A percentile compares a stretch with the other conserved stretches of the same genome.
These are phyloP conservation scores for Thelaira solivaga DNA, from an alignment of 2,888 invertebrate genomes.

Conservation along the genomic window DNA sequence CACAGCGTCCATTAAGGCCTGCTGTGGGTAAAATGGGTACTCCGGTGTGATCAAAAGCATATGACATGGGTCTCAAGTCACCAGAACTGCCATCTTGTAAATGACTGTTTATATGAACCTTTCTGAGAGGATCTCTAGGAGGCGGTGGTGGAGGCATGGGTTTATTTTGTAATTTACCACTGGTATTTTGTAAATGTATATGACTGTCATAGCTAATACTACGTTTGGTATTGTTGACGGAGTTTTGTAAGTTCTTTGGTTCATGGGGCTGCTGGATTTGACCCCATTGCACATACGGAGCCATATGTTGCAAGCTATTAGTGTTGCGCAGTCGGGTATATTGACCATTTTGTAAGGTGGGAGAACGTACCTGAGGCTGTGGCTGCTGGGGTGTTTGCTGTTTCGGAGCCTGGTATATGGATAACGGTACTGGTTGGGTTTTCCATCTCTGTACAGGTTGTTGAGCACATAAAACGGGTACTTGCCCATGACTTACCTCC, in stretches of 20 bases:
- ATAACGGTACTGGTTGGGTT: conserved; percentile 76
- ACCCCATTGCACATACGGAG: conserved; percentile 71
- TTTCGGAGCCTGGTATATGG: conserved; percentile 71
- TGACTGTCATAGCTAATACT: conserved; percentile 77
- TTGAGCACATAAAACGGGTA: conserved; percentile 70
- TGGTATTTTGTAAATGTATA: conserved; percentile 73
- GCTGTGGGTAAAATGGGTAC: conserved; percentile 60
- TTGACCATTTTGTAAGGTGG: conserved; percentile 41
- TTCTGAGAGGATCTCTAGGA: conserved; percentile 84
- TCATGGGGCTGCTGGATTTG: conserved; percentile 67
- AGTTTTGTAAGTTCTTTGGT: conserved; percentile 70
- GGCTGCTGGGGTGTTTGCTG: conserved; percentile 52
- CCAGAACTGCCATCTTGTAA: conserved; percentile 70
- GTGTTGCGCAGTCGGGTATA: conserved; percentile 66
- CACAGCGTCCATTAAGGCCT: conserved; percentile 72
- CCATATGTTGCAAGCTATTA: conserved; percentile 68
- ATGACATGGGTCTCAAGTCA: conserved; percentile 78
- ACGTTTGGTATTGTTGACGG: conserved; percentile 71
- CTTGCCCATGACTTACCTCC: conserved; percentile 77
- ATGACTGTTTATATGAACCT: conserved; percentile 76
- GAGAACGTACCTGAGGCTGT: conserved; percentile 24
- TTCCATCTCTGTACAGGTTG: conserved; percentile 78
- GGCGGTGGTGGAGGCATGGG: conserved; percentile 86
- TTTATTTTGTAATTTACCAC: conserved; percentile 68
- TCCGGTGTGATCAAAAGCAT: conserved; percentile 78